phyloP scores from a whole-genome alignment of 2,888 invertebrate genomes.

The Drosophila mimetica region DNA sequence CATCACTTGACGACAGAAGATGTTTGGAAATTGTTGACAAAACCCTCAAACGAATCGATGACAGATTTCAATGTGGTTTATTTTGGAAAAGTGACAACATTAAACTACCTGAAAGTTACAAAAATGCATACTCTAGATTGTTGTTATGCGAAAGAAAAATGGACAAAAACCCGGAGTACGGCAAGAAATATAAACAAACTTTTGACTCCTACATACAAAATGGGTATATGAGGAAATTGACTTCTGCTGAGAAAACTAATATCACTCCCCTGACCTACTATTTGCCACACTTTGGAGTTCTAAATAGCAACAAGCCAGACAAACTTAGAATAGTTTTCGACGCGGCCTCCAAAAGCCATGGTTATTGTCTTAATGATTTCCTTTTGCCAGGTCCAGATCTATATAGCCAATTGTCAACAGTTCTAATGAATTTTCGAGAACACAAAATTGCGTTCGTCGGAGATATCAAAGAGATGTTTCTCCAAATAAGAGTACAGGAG shows the following conservation, averaged over 20 bases:
- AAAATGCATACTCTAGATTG: neutral
- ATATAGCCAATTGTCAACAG: neutral
- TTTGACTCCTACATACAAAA: neutral
- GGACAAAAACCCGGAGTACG: too few relatives aligned
- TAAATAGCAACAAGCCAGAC: neutral
- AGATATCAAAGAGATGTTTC: neutral
- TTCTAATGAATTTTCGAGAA: neutral
- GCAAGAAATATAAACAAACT: neutral
- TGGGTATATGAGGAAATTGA: neutral
- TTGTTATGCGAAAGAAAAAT: neutral
- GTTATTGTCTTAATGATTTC: too few relatives aligned
- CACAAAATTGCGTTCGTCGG: neutral
- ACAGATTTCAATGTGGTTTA: neutral
- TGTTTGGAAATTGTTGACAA: constrained; percentile 1
- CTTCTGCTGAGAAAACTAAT: too few relatives aligned
- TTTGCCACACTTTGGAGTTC: too few relatives aligned
- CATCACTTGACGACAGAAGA: neutral
- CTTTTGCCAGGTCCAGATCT: neutral
- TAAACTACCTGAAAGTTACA: neutral
- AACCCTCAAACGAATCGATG: neutral
- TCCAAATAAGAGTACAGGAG: neutral
- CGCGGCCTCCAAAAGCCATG: too few relatives aligned
- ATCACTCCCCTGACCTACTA: too few relatives aligned
- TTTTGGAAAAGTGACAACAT: constrained; percentile 3
- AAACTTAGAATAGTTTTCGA: too few relatives aligned